Conservation (phyloP, 1,140 invertebrate genomes). For the Mycetomoellerius zeteki region DNA sequence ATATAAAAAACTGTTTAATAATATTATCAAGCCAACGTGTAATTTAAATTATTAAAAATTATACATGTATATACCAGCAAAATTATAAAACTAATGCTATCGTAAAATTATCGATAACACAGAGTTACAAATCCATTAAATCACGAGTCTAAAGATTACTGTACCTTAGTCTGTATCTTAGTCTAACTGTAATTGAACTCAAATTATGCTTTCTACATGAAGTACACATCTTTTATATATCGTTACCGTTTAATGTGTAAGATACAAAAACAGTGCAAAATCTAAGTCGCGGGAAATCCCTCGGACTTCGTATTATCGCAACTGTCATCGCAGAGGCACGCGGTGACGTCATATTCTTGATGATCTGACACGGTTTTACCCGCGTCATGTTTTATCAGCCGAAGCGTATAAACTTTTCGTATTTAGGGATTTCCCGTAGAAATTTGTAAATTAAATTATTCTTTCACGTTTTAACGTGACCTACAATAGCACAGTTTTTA, state of each 20-base stretch:
- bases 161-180: background rate
- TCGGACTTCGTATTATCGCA: constrained; percentile 9
- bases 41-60: background rate
- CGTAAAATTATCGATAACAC: constrained; percentile 6
- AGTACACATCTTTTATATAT: constrained; percentile 29
- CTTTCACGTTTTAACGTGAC: background rate
- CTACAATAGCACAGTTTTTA: background rate
- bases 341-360: constrained; percentile 3
- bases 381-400: background rate
- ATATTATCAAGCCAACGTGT: background rate
- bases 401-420: background rate
- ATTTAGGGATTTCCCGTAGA: background rate
- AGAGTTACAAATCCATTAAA: constrained; percentile 6
- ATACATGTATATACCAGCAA: background rate
- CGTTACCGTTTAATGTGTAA: background rate
- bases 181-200: background rate
- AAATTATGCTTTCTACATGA: background rate
- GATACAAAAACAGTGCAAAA: background rate
- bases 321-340: background rate
- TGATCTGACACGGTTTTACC: background rate
- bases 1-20: background rate
- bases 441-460: constrained; percentile 34
- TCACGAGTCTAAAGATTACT: background rate
- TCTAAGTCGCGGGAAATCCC: constrained; percentile 8
- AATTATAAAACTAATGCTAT: background rate